These are phyloP conservation scores for Nemotelus pantherinus DNA, from an alignment of 2,888 invertebrate genomes.

Conservation along the genomic window DNA sequence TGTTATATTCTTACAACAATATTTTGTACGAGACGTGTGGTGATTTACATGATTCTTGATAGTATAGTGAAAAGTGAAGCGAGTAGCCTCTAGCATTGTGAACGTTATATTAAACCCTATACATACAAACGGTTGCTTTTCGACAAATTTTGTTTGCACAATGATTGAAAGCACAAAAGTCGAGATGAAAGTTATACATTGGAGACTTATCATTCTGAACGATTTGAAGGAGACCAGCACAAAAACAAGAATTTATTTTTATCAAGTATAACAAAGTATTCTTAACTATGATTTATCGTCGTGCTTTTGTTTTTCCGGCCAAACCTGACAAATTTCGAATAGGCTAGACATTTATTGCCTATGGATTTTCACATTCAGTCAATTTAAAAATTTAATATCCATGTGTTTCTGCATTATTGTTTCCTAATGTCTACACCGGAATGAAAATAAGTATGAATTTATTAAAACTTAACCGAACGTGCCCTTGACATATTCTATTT, in stretches of 20 bases:
- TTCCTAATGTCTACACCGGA: background rate
- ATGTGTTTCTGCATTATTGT: too few relatives aligned
- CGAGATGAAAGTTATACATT: background rate
- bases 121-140: background rate
- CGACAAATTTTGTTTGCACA: slow-evolving; percentile 37
- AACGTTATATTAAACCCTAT: slow-evolving; percentile 22
- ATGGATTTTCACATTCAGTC: background rate
- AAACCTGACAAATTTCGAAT: background rate
- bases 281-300: background rate
- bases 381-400: background rate
- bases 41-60: slow-evolving; percentile 28
- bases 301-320: background rate
- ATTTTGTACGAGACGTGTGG: slow-evolving; percentile 30
- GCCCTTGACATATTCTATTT: slow-evolving; percentile 66
- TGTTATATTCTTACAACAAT: slow-evolving; percentile 29
- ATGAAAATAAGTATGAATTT: slow-evolving; percentile 35
- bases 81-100: slow-evolving; percentile 55
- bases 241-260: background rate
- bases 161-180: slow-evolving; percentile 29
- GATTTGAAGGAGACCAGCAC: background rate
- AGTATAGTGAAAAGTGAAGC: slow-evolving; percentile 47
- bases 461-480: slow-evolving; percentile 65
- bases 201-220: background rate
- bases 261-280: too few relatives aligned
- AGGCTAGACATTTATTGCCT: background rate